A percentile compares a stretch with the other conserved stretches of the same genome.
Evolutionary conservation across 2,797 vertebrate genomes (phyloP).

Genomic region (Ficedula albicollis): DNA sequence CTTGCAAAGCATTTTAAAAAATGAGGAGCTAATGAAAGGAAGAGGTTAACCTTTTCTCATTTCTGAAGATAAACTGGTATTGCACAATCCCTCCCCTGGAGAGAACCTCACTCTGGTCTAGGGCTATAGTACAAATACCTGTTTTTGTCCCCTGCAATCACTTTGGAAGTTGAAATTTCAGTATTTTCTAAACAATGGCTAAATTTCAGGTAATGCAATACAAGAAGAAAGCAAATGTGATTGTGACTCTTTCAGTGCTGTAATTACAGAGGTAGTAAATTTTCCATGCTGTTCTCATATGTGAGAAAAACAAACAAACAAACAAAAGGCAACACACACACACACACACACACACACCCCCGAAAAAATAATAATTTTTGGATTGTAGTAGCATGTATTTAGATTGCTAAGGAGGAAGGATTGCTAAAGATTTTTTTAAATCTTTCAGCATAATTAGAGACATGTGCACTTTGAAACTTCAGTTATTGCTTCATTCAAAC

Average conservation of each 20-base stretch:
- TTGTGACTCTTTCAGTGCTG: background rate
- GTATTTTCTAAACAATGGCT: background rate
- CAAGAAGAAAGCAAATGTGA: background rate
- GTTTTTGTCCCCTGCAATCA: accelerated
- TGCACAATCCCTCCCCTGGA: background rate
- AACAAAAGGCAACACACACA: background rate
- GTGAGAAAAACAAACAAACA: background rate
- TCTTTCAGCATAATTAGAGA: background rate
- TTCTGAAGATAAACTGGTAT: background rate
- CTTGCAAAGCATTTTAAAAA: background rate
- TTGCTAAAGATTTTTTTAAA: background rate
- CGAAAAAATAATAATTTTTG: background rate
- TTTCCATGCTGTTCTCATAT: background rate
- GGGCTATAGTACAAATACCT: background rate
- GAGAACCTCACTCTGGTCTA: background rate
- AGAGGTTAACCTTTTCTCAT: background rate
- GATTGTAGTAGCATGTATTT: background rate
- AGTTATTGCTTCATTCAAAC: background rate
- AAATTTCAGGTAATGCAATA: background rate
- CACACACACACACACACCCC: too few species aligned
- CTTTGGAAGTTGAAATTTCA: background rate
- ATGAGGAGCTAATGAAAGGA: background rate
- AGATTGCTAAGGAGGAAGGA: background rate
- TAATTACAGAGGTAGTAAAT: background rate
- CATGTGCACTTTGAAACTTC: background rate